A percentile compares a stretch with the other conserved stretches of the same genome.
Evolutionary conservation across 2,888 invertebrate genomes (phyloP).

Genomic region (Thereva unica): DNA sequence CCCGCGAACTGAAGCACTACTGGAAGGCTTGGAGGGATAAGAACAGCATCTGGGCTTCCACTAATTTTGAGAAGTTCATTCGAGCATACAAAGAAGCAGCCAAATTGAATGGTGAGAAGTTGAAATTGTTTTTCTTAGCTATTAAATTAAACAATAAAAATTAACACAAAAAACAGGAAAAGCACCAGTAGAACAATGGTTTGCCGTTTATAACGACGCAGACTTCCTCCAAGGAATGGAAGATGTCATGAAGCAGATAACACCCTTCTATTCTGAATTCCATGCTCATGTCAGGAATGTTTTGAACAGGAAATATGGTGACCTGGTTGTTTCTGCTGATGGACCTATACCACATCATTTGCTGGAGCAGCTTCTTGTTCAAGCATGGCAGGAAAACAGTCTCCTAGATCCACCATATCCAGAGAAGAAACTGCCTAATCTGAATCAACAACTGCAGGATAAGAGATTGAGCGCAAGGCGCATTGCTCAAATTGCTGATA

Average conservation of each 20-base stretch:
- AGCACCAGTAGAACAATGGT: conserved; percentile 49
- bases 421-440: conserved; percentile 69
- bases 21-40: conserved; percentile 54
- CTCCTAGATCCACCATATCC: conserved; percentile 71
- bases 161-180: neutral
- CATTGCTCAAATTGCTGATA: conserved; percentile 50
- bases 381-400: conserved; percentile 51
- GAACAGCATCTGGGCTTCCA: conserved; percentile 51
- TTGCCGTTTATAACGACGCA: conserved; percentile 48
- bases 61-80: conserved; percentile 52
- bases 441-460: conserved; percentile 61
- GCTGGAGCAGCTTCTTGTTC: conserved; percentile 62
- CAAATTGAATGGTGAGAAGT: conserved; percentile 46
- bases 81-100: conserved; percentile 52
- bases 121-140: neutral
- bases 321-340: conserved; percentile 62
- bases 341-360: conserved; percentile 79
- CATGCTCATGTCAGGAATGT: conserved; percentile 80
- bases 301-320: conserved; percentile 70
- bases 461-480: conserved; percentile 48
- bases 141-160: neutral
- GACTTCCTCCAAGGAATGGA: conserved; percentile 53
- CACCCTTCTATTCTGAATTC: conserved; percentile 79
- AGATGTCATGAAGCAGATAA: conserved; percentile 67
- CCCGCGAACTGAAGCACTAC: conserved; percentile 52